Evolutionary conservation across 2,888 invertebrate genomes (phyloP).

Genomic region (Nematopogon swammerdamellus): DNA sequence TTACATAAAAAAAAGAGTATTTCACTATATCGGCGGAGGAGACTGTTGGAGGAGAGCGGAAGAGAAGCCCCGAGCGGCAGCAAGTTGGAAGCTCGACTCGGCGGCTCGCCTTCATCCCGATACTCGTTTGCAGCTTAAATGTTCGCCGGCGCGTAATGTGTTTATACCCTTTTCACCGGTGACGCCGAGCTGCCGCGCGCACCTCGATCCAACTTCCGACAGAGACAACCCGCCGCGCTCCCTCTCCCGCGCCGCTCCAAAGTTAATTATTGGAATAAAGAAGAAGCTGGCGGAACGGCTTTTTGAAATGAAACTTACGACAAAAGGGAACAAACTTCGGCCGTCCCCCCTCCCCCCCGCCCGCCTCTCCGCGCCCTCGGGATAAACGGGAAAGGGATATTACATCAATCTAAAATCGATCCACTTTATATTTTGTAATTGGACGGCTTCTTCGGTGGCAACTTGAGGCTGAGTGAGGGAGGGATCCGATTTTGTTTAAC

Average conservation of each 20-base stretch:
- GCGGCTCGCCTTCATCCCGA: background rate
- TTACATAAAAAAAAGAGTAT: too few species aligned
- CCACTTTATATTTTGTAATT: conserved; percentile 2
- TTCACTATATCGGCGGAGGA: too few species aligned
- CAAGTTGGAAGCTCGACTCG: background rate
- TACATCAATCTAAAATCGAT: background rate
- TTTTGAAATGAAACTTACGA: conserved; percentile 11
- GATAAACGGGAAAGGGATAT: background rate
- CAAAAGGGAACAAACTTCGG: conserved; percentile 9
- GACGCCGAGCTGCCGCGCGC: background rate
- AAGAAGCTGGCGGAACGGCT: conserved; percentile 10
- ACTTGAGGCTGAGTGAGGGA: too few species aligned
- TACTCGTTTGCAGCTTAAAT: background rate
- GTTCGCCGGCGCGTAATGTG: background rate
- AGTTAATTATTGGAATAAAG: conserved; percentile 14
- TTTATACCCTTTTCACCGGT: background rate
- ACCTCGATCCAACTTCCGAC: background rate
- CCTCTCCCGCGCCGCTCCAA: conserved; percentile 3
- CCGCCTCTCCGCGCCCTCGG: background rate
- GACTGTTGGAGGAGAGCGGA: too few species aligned
- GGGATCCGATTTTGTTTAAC: too few species aligned
- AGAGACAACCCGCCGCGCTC: background rate
- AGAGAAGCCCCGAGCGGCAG: too few species aligned
- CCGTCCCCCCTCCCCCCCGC: background rate
- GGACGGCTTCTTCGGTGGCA: background rate